Conservation (phyloP, 2,113 vertebrate genomes). For the Syrmaticus mikado region DNA sequence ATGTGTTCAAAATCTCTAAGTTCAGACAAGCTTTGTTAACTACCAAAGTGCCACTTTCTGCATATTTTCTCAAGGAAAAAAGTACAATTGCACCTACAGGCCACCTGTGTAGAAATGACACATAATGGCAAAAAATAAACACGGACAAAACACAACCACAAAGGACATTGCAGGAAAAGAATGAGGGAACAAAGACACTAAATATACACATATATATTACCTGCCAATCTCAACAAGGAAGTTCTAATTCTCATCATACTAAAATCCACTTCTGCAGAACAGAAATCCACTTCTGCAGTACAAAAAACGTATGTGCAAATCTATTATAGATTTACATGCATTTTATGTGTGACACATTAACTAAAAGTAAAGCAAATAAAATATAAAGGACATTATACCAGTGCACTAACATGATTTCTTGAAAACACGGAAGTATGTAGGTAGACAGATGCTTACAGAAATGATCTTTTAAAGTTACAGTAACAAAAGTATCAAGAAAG, state of each 20-base stretch:
- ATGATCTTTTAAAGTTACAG: not conserved
- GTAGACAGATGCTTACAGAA: not conserved
- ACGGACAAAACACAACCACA: not conserved
- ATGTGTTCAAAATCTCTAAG: not conserved
- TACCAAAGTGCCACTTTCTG: not conserved
- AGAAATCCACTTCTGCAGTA: not conserved
- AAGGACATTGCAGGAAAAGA: not conserved
- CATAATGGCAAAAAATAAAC: not conserved
- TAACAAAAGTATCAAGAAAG: not conserved
- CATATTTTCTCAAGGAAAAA: not conserved
- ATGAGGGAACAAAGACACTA: not conserved
- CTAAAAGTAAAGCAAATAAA: not conserved
- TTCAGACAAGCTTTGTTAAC: not conserved
- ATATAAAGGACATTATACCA: not conserved
- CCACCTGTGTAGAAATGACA: not conserved
- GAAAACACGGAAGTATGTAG: not conserved
- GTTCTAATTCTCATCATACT: not conserved
- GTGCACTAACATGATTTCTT: not conserved
- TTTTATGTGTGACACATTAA: conserved; percentile 30
- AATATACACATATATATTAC: not conserved
- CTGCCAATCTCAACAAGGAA: not conserved
- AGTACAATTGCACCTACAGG: not conserved
- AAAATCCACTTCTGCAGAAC: not conserved
- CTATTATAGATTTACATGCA: not conserved
- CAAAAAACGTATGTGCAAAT: not conserved